Evolutionary conservation across 1,140 invertebrate species (phyloP).

Genomic region (Brachionus plicatilis): DNA sequence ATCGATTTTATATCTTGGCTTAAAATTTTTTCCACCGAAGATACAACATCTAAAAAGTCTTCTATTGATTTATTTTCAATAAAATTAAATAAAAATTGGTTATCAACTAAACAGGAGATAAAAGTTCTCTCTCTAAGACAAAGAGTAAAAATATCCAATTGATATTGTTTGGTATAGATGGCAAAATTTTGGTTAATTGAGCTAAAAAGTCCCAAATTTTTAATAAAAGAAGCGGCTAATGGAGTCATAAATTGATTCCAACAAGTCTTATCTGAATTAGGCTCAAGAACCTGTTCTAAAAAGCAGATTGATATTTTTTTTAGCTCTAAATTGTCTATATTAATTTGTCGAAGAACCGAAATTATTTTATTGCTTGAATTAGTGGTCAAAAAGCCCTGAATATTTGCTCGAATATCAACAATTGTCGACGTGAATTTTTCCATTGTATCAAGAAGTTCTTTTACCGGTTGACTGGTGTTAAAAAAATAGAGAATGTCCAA

Average conservation of each 20-base stretch:
- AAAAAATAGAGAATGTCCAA: background rate
- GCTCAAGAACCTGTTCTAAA: background rate
- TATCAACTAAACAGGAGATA: background rate
- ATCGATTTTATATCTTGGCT: background rate
- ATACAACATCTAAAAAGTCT: background rate
- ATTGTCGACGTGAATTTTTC: background rate
- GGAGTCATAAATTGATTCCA: background rate
- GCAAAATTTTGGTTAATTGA: background rate
- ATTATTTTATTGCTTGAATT: background rate
- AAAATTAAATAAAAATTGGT: background rate
- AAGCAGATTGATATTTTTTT: background rate
- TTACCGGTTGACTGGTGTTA: background rate
- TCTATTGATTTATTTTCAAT: background rate
- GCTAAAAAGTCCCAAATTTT: background rate
- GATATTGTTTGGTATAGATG: background rate
- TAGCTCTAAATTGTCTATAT: background rate
- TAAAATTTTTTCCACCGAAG: background rate
- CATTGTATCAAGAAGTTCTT: background rate
- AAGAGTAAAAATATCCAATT: background rate
- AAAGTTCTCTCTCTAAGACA: background rate
- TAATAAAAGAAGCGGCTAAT: background rate
- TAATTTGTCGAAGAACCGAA: background rate
- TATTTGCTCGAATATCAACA: background rate
- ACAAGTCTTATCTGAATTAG: background rate
- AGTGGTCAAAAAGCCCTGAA: background rate